Percentiles rank a stretch among this genome's conserved stretches.
Conservation (phyloP, 2,888 invertebrate genomes). For the Rhagonycha lutea region DNA sequence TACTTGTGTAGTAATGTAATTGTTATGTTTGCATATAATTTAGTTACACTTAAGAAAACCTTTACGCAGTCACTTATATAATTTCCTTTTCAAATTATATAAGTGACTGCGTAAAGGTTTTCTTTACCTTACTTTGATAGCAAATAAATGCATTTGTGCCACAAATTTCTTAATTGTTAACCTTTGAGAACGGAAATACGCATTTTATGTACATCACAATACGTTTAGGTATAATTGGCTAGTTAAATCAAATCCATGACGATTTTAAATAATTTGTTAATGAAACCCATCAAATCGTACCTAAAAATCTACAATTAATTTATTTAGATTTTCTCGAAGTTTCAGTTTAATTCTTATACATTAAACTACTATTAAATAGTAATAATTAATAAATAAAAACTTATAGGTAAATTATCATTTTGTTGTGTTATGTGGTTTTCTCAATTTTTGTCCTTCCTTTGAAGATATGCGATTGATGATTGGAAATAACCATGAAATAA, state of each 20-base stretch:
- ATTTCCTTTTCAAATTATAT: neutral
- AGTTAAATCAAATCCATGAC: neutral
- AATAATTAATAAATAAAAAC: conserved; percentile 6
- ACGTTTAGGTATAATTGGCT: neutral
- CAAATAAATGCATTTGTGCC: conserved; percentile 3
- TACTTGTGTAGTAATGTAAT: conserved; percentile 45
- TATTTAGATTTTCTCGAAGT: neutral
- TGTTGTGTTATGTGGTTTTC: too few relatives aligned
- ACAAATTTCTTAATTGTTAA: conserved; percentile 10
- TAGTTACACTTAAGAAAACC: conserved; percentile 24
- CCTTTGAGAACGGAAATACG: conserved; percentile 7
- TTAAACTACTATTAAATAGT: conserved; percentile 1
- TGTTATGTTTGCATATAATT: conserved; percentile 40
- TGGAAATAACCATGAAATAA: too few relatives aligned
- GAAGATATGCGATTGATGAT: too few relatives aligned
- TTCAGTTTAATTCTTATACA: neutral
- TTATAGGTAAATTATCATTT: too few relatives aligned
- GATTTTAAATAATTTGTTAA: neutral
- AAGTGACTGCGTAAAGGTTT: too few relatives aligned
- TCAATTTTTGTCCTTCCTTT: too few relatives aligned
- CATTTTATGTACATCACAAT: neutral
- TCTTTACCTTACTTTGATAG: conserved; percentile 5
- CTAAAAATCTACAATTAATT: neutral
- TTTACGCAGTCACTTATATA: conserved; percentile 2
- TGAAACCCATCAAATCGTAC: neutral